Evolutionary conservation across 1,140 invertebrate genomes (phyloP), one percentile per base, ranked within the genome.

Genomic region (Pseudomyrmex gracilis): DNA sequence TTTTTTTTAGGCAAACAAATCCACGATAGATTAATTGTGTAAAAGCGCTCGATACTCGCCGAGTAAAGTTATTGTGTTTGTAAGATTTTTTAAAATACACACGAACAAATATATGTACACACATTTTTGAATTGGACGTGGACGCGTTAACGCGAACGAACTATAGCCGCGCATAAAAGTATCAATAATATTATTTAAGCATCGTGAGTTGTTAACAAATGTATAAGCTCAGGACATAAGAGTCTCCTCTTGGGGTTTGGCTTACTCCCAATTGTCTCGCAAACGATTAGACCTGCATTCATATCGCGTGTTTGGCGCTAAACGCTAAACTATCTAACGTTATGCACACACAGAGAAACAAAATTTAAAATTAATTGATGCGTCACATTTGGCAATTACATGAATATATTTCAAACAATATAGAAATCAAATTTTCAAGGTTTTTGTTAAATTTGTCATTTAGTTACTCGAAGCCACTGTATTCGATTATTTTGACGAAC

Each of bases 101-200:
- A 45, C 47, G 57, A 83, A 43, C 22, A 17, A 49, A 60, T 73
- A 20, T 2, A 45, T 5, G 47, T 51, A 17, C 13, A 55, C 12
- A 12, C 66, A 22, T 57, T 51, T 63, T 73, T 55, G 53, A 12
- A n/a, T 43, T 64, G 73, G 67, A 87, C 80, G 83, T 78, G 87
- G 85, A 90, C 84, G 90, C 13, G 34, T 77, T 92, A 90, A 93
- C 86, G 89, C 90, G 86, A 91, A 73, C 86, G 90, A 93, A 89
- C 90, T 91, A 92, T 90, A 87, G 89, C 85, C 85, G 86, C 90
- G 90, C 93, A 94, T 94, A 93, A 94, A 94, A 94, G 93, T 94
- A 94, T 93, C 91, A 82, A 94, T 93, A 94, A 93, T 93, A 94
- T 93, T 87, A 89, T 88, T 89, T 91, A 94, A 94, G 93, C 93